These are phyloP conservation scores for Monodelphis domestica DNA, from an alignment of 2,797 vertebrate genomes.

Conservation along the genomic window DNA sequence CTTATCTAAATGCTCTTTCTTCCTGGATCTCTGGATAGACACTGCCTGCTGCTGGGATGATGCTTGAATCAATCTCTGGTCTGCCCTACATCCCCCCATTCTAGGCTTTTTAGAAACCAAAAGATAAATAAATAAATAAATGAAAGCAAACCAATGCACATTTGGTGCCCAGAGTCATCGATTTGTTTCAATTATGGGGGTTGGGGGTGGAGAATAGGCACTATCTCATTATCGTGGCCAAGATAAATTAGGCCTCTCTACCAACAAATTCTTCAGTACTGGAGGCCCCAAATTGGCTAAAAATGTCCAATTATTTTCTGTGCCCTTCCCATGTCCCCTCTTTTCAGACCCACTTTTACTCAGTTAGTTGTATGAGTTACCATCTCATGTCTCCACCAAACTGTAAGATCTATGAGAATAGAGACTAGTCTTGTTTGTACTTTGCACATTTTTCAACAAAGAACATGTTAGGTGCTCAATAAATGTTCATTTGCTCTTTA, in stretches of 20 bases:
- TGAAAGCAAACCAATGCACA: background rate
- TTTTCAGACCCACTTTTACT: background rate
- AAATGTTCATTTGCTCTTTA: background rate
- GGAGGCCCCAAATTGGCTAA: rapidly evolving
- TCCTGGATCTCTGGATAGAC: background rate
- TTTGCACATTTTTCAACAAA: background rate
- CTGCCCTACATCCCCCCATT: background rate
- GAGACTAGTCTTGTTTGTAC: background rate
- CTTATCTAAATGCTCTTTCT: slow-evolving; percentile 43
- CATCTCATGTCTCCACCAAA: background rate
- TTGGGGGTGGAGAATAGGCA: background rate
- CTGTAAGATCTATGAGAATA: background rate
- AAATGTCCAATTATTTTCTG: background rate
- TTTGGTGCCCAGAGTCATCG: background rate
- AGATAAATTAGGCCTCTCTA: rapidly evolving
- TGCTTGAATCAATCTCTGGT: rapidly evolving
- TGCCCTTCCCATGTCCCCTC: background rate
- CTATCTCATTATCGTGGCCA: rapidly evolving
- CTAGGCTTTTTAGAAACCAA: background rate
- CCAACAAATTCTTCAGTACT: background rate
- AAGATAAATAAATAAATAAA: too few relatives aligned
- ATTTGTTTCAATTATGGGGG: background rate
- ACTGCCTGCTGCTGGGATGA: background rate
- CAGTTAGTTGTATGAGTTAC: background rate
- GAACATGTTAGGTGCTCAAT: background rate